Evolutionary conservation across 1,140 invertebrate species (phyloP), one percentile per base, ranked within the genome.

Genomic region (Ips typographus): DNA sequence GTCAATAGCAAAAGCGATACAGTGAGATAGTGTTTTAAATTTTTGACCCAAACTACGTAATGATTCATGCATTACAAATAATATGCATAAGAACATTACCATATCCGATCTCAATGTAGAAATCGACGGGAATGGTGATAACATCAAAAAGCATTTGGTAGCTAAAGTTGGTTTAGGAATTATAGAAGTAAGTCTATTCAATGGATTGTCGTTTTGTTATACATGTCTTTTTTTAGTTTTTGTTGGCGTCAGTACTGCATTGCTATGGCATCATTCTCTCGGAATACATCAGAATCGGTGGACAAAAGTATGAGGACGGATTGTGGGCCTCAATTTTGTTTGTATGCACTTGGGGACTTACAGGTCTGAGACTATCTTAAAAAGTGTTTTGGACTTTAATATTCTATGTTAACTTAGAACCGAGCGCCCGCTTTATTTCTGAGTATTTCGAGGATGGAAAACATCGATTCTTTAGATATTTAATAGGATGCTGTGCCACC

Each of bases 211-310:
- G 0, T 22, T 22, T 22, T 22, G 22, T 22, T 22, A 22, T 22
- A 22, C 22, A 22, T 22, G 22, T 68, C 1, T 52, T 43, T 68
- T 72, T 71, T 57, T 53, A 75, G 74, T 74, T 75, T 68, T 66
- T 75, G 8, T n/a, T 74, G 2, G 70, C 74, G 3, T 72, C 73
- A 4, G 5, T 71, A 42, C 53, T 72, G 4, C 59, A 71, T 39
- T 75, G 74, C 63, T 75, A 75, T 67, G 74, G 72, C 8, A 71
- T 73, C 8, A 59, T 74, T 37, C 66, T 75, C 38, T 69, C 66
- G 3, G 68, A 75, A 62, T 72, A 70, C 44, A 52, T 74, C 42
- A 41, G 56, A 6, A 7, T 38, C 5, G 68, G 62, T 8, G 39
- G 42, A 37, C 69, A 71, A 49, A 64, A 65, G 7, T 65, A 68